Evolutionary conservation across 2,113 vertebrate genomes (phyloP).

Genomic region (Telmatochromis sp.): DNA sequence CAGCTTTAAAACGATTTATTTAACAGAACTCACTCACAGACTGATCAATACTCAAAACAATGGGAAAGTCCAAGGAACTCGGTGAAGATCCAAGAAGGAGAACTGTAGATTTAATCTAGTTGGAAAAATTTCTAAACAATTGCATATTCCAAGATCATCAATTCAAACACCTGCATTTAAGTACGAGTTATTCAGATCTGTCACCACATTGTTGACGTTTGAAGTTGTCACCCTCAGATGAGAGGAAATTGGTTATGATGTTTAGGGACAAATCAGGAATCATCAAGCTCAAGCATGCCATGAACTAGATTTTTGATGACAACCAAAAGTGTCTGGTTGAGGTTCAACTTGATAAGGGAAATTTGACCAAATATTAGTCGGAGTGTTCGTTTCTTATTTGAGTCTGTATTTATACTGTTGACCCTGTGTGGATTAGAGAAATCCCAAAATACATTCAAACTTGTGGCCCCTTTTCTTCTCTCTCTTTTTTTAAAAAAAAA

Average conservation of each 20-base stretch:
- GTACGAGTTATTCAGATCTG: not conserved
- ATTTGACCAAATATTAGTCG: not conserved
- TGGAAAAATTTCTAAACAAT: not conserved
- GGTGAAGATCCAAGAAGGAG: not conserved
- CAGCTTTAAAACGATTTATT: not conserved
- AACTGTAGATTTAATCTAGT: not conserved
- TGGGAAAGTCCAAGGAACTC: not conserved
- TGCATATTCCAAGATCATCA: not conserved
- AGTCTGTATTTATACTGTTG: not conserved
- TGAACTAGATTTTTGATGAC: not conserved
- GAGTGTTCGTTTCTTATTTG: not conserved
- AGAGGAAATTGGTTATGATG: not conserved
- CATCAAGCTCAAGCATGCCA: not conserved
- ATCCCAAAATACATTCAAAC: not conserved
- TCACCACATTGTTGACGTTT: not conserved
- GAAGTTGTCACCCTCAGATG: not conserved
- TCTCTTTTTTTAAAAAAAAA: not conserved
- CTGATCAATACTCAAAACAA: not conserved
- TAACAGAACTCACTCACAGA: not conserved
- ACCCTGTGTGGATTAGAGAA: not conserved
- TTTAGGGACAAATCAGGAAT: not conserved
- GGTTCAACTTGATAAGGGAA: not conserved
- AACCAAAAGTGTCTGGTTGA: not conserved
- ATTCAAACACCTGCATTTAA: not conserved
- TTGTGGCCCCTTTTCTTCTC: not conserved